Base-by-base conservation (phyloP, 1,140 invertebrate species). In the Caerostris darwini region DNA sequence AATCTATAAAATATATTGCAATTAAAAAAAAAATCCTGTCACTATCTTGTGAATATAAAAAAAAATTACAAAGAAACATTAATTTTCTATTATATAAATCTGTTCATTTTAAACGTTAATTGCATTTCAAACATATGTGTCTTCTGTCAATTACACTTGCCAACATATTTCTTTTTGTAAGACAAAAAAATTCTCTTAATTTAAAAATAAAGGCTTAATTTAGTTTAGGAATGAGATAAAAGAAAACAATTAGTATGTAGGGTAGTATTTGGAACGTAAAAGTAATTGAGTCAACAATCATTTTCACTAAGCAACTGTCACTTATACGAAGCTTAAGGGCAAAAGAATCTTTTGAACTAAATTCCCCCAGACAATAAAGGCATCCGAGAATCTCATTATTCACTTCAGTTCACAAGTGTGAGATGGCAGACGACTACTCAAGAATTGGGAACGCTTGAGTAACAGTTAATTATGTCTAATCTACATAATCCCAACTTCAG, bases 391-490 rank as follows among this genome's bases (percentile, higher is more conserved):
- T 81, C 90, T 58, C 71, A 91, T 91, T 91, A 81, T 82, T 81
- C 71, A 81, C 90, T 91, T 91, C 90, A 91, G 6, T 91, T 91
- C 67, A 82, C 69, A 82, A 19, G 64, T 54, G 87, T 57, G 34
- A 90, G 67, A 61, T 67, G 86, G 58, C 86, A 88, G 61, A 88
- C 59, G 58, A 77, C 12, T 71, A 67, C 59, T 57, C n/a, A 90
- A 90, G 71, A 58, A 82, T 82, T 53, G 56, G 19, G 17, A 34
- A 59, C 90, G 90, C 90, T 91, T 91, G 69, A 91, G 58, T 81
- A 81, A 50, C 90, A 91, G 69, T 91, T 91, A 91, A 91, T 91
- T 91, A 91, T 10, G 19, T 91, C 90, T 91, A 91, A 91, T 91
- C 90, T 91, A 54, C 69, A 91, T 91, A 91, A 91, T 81, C 71